A percentile compares a stretch with the other conserved stretches of the same genome.
These are phyloP conservation scores for Taphrorychus bicolor DNA, from an alignment of 2,888 invertebrate genomes.

Conservation along the genomic window DNA sequence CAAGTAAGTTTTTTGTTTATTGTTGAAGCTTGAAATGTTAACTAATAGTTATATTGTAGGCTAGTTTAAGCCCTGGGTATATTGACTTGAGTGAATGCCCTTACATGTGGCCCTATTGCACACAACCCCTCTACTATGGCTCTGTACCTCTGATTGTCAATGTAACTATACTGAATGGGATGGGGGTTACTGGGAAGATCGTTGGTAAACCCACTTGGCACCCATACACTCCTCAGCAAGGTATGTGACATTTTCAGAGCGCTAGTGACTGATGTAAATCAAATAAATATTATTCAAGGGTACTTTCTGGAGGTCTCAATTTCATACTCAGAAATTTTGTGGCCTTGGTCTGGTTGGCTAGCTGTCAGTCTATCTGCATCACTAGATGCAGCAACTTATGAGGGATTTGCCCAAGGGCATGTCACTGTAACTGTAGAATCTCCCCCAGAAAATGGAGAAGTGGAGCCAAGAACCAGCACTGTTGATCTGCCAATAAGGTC, in stretches of 20 bases:
- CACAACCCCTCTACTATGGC: conserved; percentile 90
- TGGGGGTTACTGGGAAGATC: conserved; percentile 81
- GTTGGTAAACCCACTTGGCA: conserved; percentile 81
- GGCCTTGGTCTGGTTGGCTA: conserved; percentile 97
- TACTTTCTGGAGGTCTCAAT: conserved; percentile 80
- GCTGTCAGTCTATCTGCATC: conserved; percentile 79
- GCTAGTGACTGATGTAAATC: not conserved
- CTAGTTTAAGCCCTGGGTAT: conserved; percentile 78
- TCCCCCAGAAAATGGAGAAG: conserved; percentile 69
- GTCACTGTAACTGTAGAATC: conserved; percentile 85
- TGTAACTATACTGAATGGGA: conserved; percentile 92
- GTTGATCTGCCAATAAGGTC: conserved; percentile 68
- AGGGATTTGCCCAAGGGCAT: conserved; percentile 84
- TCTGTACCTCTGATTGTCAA: conserved; percentile 90
- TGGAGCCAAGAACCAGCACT: conserved; percentile 64
- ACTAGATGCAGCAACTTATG: conserved; percentile 70
- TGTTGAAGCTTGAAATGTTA: no score
- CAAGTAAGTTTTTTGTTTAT: conserved; percentile 67
- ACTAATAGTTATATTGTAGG: conserved; percentile 53
- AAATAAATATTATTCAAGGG: conserved; percentile 23
- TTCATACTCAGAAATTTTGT: conserved; percentile 80
- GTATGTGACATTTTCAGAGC: conserved; percentile 52
- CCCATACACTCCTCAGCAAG: conserved; percentile 83
- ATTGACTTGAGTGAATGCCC: conserved; percentile 94
- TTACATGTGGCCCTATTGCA: conserved; percentile 99